Evolutionary conservation across 2,888 invertebrate genomes (phyloP).

Genomic region (Lampropteryx suffumata): DNA sequence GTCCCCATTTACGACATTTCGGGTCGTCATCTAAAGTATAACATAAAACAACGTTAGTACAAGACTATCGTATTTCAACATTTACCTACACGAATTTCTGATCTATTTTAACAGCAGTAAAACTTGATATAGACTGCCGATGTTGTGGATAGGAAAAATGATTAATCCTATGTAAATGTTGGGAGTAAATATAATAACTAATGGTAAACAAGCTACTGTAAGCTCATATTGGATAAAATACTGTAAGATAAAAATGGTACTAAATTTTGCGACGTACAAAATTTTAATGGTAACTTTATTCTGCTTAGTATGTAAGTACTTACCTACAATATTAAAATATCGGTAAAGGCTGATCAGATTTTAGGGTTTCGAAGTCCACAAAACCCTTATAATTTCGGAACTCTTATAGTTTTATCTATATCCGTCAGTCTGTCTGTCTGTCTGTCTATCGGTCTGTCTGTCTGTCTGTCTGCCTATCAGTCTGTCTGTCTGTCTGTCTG

Average conservation of each 20-base stretch:
- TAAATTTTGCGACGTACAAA: constrained; percentile 6
- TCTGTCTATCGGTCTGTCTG: too few relatives aligned
- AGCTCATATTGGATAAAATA: constrained; percentile 31
- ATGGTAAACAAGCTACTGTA: constrained; percentile 33
- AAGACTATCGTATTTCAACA: constrained; percentile 34
- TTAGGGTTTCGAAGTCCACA: too few relatives aligned
- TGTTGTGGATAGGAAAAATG: constrained; percentile 26
- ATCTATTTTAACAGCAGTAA: constrained; percentile 21
- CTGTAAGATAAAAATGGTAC: constrained; percentile 13
- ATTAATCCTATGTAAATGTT: constrained; percentile 38
- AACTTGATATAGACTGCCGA: constrained; percentile 16
- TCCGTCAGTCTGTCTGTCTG: too few relatives aligned
- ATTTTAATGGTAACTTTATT: neutral
- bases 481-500: too few relatives aligned
- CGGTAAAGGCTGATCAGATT: too few relatives aligned
- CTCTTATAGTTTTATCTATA: too few relatives aligned
- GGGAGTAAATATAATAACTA: constrained; percentile 37
- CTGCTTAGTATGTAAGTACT: too few relatives aligned
- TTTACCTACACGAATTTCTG: constrained; percentile 12
- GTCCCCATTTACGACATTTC: constrained; percentile 33
- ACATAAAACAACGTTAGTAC: constrained; percentile 34
- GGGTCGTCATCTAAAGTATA: constrained; percentile 32
- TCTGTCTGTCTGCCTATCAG: too few relatives aligned
- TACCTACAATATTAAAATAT: too few relatives aligned
- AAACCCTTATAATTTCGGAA: too few relatives aligned